Evolutionary conservation across 1,140 invertebrate species (phyloP).

Genomic region (Heterodera carotae): DNA sequence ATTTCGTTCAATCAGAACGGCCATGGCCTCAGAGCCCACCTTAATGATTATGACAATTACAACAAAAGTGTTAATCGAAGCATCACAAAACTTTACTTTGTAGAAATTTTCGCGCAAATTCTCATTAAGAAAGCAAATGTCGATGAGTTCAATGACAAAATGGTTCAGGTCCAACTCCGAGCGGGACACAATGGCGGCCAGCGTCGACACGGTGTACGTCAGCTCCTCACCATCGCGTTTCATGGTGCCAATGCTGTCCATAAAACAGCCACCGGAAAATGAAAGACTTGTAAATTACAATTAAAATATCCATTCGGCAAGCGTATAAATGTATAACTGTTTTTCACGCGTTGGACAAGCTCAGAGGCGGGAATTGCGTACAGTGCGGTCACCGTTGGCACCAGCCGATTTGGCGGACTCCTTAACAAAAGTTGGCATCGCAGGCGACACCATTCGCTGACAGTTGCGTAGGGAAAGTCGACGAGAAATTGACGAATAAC

Average conservation of each 20-base stretch:
- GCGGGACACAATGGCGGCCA: constrained; percentile 43
- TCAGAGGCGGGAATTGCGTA: constrained; percentile 44
- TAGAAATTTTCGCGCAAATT: constrained; percentile 43
- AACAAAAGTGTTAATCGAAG: constrained; percentile 28
- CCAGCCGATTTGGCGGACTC: constrained; percentile 16
- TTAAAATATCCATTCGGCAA: too few relatives aligned
- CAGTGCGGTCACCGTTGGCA: constrained; percentile 27
- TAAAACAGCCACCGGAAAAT: constrained; percentile 14
- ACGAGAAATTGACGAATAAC: constrained; percentile 53
- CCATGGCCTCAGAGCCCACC: constrained; percentile 50
- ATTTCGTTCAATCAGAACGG: constrained; percentile 39
- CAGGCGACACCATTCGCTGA: constrained; percentile 43
- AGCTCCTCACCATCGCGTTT: constrained; percentile 28
- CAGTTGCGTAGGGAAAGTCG: constrained; percentile 42
- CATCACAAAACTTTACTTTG: constrained; percentile 35
- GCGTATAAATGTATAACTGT: constrained; percentile 6
- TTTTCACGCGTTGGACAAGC: constrained; percentile 29
- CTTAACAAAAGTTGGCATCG: constrained; percentile 45
- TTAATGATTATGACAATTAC: constrained; percentile 14
- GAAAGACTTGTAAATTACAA: neutral
- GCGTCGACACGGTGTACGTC: constrained; percentile 34
- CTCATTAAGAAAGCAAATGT: constrained; percentile 49
- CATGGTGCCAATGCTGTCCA: constrained; percentile 26
- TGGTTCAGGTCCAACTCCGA: constrained; percentile 38
- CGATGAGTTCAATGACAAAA: constrained; percentile 47